Conservation (phyloP, 2,797 vertebrate genomes). For the Sebastes iracundus region DNA sequence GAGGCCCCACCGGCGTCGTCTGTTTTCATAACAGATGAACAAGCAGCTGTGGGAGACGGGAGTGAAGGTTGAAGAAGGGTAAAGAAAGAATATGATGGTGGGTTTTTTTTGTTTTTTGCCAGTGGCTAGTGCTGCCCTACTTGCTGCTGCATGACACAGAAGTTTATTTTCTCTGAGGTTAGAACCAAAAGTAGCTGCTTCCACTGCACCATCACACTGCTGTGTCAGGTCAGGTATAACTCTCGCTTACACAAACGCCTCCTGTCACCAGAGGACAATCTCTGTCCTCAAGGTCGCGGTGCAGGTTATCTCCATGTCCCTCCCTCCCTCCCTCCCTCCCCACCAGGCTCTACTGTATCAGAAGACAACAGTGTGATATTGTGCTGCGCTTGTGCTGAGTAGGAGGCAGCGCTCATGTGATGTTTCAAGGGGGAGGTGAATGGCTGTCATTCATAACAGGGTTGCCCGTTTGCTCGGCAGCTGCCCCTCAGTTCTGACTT, state of each 20-base stretch:
- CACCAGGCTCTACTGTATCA: slow-evolving; percentile 58
- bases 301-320: slow-evolving; percentile 45
- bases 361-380: slow-evolving; percentile 66
- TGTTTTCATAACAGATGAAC: slow-evolving; percentile 44
- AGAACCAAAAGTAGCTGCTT: background rate
- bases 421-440: slow-evolving; percentile 69
- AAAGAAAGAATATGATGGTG: background rate
- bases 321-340: slow-evolving; percentile 15
- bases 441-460: slow-evolving; percentile 73
- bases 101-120: background rate
- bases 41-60: slow-evolving; percentile 6
- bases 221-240: slow-evolving; percentile 10
- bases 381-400: slow-evolving; percentile 55
- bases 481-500: slow-evolving; percentile 61
- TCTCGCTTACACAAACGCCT: background rate
- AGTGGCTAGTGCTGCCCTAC: slow-evolving; percentile 10
- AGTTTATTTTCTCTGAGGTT: slow-evolving; percentile 2
- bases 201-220: background rate
- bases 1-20: background rate
- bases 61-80: slow-evolving; percentile 22
- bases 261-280: background rate
- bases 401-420: slow-evolving; percentile 79
- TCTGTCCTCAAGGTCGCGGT: slow-evolving; percentile 49
- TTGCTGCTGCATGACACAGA: slow-evolving; percentile 28
- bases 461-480: slow-evolving; percentile 55